Conservation (phyloP, 2,888 invertebrate genomes). For the Nineta flava region DNA sequence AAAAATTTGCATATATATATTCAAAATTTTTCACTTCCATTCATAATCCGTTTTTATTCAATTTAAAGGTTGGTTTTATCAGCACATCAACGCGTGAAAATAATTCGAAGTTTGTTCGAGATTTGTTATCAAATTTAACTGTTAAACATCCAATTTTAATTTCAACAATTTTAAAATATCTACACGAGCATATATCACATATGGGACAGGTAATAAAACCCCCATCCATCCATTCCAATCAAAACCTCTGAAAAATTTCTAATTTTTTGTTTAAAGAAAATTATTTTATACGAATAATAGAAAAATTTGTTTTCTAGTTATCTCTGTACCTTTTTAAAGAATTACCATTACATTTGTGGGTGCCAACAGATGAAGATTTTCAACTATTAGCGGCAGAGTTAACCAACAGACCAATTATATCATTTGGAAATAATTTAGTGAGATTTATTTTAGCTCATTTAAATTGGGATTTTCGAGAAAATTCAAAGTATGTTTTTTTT, state of each 20-base stretch:
- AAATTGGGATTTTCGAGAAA: conserved; percentile 45
- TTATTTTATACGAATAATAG: too few species aligned
- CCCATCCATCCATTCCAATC: not conserved
- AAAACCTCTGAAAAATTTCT: too few species aligned
- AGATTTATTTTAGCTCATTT: conserved; percentile 50
- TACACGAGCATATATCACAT: conserved; percentile 39
- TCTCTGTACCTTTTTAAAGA: conserved; percentile 56
- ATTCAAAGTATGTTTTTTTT: not conserved
- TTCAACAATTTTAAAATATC: conserved; percentile 42
- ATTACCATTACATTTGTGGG: conserved; percentile 52
- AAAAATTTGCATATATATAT: too few species aligned
- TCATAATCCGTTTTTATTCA: not conserved
- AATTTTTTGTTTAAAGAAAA: too few species aligned
- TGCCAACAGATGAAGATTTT: conserved; percentile 46
- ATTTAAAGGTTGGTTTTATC: conserved; percentile 52
- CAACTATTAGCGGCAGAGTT: conserved; percentile 48
- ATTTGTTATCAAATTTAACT: conserved; percentile 52
- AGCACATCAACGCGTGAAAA: conserved; percentile 49
- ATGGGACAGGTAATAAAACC: conserved; percentile 38
- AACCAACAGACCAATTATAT: conserved; percentile 38
- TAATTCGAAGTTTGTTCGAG: conserved; percentile 58
- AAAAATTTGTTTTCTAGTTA: too few species aligned
- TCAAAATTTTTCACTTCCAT: too few species aligned
- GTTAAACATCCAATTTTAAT: conserved; percentile 51
- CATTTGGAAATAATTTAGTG: conserved; percentile 48